Percentiles rank a stretch among this genome's conserved stretches.
phyloP scores from a whole-genome alignment of 2,113 vertebrate species.

The Centropus bengalensis region DNA sequence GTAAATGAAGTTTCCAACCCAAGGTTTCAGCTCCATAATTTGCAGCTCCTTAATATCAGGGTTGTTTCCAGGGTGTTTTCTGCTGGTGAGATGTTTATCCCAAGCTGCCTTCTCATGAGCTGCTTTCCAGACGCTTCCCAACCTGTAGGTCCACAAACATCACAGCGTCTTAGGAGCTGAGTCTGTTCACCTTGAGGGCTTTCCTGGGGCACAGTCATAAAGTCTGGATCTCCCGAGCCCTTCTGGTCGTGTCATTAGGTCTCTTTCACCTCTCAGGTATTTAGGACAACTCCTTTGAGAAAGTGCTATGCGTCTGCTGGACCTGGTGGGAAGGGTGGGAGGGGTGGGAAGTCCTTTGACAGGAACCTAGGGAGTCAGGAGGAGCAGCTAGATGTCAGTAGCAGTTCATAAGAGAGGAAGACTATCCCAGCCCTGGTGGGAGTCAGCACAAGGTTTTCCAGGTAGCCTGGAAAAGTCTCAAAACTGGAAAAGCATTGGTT shows the following conservation, averaged over 20 bases:
- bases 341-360: not conserved
- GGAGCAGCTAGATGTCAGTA: slow-evolving; percentile 53
- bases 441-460: not conserved
- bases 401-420: not conserved
- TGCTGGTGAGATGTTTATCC: slow-evolving; percentile 13
- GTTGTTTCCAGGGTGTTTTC: slow-evolving; percentile 43
- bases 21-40: slow-evolving; percentile 37
- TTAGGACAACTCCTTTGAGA: slow-evolving; percentile 15
- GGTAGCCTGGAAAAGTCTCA: not conserved
- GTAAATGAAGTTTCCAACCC: slow-evolving; percentile 44
- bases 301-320: not conserved
- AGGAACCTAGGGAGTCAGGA: not conserved
- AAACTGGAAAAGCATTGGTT: not conserved
- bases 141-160: slow-evolving; percentile 24
- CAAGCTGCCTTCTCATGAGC: not conserved
- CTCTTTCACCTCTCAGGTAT: slow-evolving; percentile 58
- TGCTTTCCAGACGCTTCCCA: slow-evolving; percentile 20
- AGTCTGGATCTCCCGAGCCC: not conserved
- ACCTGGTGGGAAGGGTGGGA: not conserved
- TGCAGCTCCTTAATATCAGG: slow-evolving; percentile 32
- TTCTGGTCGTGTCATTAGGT: slow-evolving; percentile 27
- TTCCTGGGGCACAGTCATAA: not conserved
- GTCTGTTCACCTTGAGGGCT: not conserved
- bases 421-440: not conserved
- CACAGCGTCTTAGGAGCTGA: not conserved